Percentiles rank a stretch among this genome's conserved stretches.
These are phyloP conservation scores for Corvus moneduloides DNA, from an alignment of 2,113 vertebrate species.

Conservation along the genomic window DNA sequence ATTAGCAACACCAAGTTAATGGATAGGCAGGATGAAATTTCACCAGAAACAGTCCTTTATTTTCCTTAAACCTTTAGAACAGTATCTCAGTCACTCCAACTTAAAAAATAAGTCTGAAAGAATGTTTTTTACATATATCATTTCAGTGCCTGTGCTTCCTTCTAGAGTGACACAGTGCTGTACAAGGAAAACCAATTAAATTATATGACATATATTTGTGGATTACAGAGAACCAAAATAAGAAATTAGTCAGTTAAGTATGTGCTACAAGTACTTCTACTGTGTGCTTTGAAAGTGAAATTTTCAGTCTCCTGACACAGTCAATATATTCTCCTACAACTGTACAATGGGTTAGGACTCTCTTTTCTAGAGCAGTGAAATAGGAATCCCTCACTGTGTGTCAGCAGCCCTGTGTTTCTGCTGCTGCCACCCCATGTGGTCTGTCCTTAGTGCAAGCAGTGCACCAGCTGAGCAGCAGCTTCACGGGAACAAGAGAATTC, in stretches of 20 bases:
- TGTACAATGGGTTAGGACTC: not conserved
- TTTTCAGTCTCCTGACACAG: not conserved
- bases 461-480: not conserved
- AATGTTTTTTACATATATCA: not conserved
- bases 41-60: not conserved
- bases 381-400: not conserved
- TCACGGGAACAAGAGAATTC: not conserved
- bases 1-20: not conserved
- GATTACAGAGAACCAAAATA: constrained; percentile 30
- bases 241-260: constrained; percentile 13
- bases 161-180: not conserved
- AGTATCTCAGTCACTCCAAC: not conserved
- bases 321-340: not conserved
- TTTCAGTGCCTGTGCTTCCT: not conserved
- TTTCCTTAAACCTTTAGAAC: not conserved
- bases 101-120: not conserved
- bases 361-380: not conserved
- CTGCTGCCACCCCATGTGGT: not conserved
- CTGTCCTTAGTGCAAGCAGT: not conserved
- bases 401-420: not conserved
- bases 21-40: not conserved
- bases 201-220: not conserved
- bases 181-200: constrained; percentile 1
- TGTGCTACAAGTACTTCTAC: constrained; percentile 3
- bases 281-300: not conserved